These are phyloP conservation scores for Lindbergichthys nudifrons DNA, from an alignment of 2,797 vertebrate species.

Conservation along the genomic window DNA sequence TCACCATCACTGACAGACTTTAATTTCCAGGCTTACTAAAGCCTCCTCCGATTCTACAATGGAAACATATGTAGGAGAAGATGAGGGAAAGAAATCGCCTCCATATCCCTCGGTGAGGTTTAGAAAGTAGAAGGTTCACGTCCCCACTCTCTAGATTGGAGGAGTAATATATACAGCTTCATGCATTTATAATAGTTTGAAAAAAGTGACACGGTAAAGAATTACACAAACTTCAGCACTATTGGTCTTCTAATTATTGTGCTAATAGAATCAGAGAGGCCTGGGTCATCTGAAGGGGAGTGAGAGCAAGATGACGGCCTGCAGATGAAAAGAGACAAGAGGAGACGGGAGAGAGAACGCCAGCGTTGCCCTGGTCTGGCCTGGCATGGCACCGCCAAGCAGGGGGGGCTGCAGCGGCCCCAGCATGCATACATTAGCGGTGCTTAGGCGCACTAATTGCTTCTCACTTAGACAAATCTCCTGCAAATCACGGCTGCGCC, in stretches of 20 bases:
- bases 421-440: slow-evolving; percentile 85
- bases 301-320: slow-evolving; percentile 42
- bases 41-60: slow-evolving; percentile 48
- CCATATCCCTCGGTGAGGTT: slow-evolving; percentile 34
- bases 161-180: not conserved
- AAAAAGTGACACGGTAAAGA: slow-evolving; percentile 18
- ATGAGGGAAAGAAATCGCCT: slow-evolving; percentile 56
- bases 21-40: slow-evolving; percentile 64
- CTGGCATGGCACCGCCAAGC: slow-evolving; percentile 66
- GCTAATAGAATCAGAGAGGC: slow-evolving; percentile 54
- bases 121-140: slow-evolving; percentile 45
- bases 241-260: slow-evolving; percentile 42
- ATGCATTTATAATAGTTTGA: slow-evolving; percentile 22
- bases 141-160: not conserved
- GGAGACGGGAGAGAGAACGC: slow-evolving; percentile 34
- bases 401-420: slow-evolving; percentile 56
- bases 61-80: slow-evolving; percentile 67
- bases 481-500: slow-evolving; percentile 86
- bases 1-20: slow-evolving; percentile 58
- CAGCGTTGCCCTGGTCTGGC: slow-evolving; percentile 46
- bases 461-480: slow-evolving; percentile 91
- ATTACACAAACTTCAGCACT: slow-evolving; percentile 28
- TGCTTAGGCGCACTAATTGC: slow-evolving; percentile 88
- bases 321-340: slow-evolving; percentile 53
- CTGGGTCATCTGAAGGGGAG: slow-evolving; percentile 59